Percentiles rank a stretch among this genome's conserved stretches.
Evolutionary conservation across 2,888 invertebrate species (phyloP).

Genomic region (Paralinhomoeus sp.): DNA sequence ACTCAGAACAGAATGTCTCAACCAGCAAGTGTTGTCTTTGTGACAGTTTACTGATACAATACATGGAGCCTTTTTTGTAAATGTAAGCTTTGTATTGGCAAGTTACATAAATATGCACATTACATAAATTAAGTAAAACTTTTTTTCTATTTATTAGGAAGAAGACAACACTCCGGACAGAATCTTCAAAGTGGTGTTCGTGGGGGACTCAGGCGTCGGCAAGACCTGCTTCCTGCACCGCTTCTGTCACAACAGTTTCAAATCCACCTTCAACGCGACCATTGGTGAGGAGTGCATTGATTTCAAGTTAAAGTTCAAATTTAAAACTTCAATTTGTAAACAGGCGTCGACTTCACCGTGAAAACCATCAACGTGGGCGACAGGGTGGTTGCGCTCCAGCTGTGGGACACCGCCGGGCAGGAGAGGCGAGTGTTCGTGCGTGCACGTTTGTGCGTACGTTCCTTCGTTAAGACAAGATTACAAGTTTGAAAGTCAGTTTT

Average conservation of each 20-base stretch:
- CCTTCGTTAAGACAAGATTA: background rate
- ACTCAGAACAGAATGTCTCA: too few species aligned
- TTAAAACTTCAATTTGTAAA: too few species aligned
- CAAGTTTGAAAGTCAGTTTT: conserved; percentile 1
- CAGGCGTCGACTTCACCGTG: conserved; percentile 35
- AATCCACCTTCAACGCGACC: conserved; percentile 33
- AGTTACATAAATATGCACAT: too few species aligned
- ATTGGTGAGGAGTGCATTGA: conserved; percentile 24
- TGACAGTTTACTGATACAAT: too few species aligned
- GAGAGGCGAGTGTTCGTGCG: conserved; percentile 26
- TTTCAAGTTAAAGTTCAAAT: too few species aligned
- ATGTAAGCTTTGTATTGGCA: too few species aligned
- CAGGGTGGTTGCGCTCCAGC: conserved; percentile 28
- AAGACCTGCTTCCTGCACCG: conserved; percentile 36
- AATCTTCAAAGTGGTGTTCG: conserved; percentile 36
- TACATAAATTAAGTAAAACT: conserved; percentile 1
- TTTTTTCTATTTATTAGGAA: conserved; percentile 6
- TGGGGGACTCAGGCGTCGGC: conserved; percentile 36
- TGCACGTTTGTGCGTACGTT: background rate
- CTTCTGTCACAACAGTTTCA: conserved; percentile 34
- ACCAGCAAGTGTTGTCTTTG: too few species aligned
- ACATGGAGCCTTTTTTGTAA: too few species aligned
- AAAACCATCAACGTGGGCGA: conserved; percentile 28
- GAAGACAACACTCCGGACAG: conserved; percentile 25
- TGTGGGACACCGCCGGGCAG: conserved; percentile 37